These are phyloP conservation scores for Drosophila carrolli DNA, from an alignment of 1,140 invertebrate species.

Conservation along the genomic window DNA sequence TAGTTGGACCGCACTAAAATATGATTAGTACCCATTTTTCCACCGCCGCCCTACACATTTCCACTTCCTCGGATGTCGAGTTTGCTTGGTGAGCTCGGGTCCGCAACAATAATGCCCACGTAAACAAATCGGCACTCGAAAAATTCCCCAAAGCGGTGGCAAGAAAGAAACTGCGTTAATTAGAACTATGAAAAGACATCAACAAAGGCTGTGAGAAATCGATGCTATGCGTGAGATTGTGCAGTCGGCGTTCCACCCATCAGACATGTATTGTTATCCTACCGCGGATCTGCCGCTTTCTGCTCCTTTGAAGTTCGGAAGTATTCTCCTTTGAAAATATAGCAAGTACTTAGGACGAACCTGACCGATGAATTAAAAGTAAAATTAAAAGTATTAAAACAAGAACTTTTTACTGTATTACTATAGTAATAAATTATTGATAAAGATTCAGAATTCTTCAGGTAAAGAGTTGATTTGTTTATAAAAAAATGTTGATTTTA, in stretches of 20 bases:
- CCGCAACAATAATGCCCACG: constrained; percentile 1
- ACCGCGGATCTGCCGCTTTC: constrained; percentile 23
- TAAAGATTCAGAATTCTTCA: no score
- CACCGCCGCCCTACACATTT: neutral
- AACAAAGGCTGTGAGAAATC: constrained; percentile 38
- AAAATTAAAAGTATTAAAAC: no score
- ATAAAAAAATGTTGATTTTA: no score
- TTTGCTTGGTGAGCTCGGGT: constrained; percentile 4
- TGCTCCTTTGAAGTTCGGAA: neutral
- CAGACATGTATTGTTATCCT: neutral
- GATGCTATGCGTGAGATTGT: constrained; percentile 49
- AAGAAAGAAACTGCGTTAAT: constrained; percentile 52
- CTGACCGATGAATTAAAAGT: no score
- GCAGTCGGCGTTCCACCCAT: neutral
- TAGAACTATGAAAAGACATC: constrained; percentile 40
- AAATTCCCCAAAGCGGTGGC: constrained; percentile 21
- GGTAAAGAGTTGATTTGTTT: no score
- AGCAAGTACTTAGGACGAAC: no score
- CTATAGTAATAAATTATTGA: no score
- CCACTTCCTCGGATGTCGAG: neutral
- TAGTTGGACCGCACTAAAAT: constrained; percentile 74
- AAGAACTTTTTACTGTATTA: no score
- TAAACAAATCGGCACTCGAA: constrained; percentile 10
- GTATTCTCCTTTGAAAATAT: no score
- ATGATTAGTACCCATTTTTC: constrained; percentile 60